Base-by-base conservation (phyloP, 2,113 vertebrate species). In the Prolemur simus region DNA sequence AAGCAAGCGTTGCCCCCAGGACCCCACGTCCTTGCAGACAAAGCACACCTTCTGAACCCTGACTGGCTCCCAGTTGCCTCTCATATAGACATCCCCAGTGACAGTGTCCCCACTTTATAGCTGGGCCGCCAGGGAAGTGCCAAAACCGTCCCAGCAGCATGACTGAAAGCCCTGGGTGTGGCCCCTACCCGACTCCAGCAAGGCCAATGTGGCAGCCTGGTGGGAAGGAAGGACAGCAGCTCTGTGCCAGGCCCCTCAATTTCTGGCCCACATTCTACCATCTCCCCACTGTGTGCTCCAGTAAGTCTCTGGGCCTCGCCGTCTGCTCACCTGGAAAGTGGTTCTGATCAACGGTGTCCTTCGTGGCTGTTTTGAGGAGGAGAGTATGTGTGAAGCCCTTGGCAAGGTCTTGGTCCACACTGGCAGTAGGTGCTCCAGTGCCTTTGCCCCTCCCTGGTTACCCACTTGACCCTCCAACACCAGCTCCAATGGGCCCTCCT, bases 351-450 rank as follows among this genome's bases (percentile, higher is more conserved):
- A 63, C 18, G 6, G 0, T 9, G 29, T 5, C 45, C n/a, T 25
- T 12, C 12, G 1, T 39, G 60, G 12, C n/a, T 37, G 12, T 17
- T 66, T 66, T 21, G 14, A 52, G 60, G 45, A 37, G 11, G 42
- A 64, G 32, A 47, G 14, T 10, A 11, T 14, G 25, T 29, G 34
- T 25, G 69, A 77, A 9, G 49, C 9, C 80, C n/a, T 32, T 7
- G 45, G 45, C 37, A 9, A n/a, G 56, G 18, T 12, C 17, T 13
- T 4, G 4, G 49, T 54, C 23, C 3, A 0, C 2, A 5, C 6
- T 2, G 54, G 25, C 66, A 37, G 27, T 15, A 9, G 20, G 5
- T 15, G 20, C 17, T 5, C 54, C 23, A 1, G 0, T 66, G 68
- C 5, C 37, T 29, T 78, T 47, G 27, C 32, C 12, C 27, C 2